Evolutionary conservation across 2,797 vertebrate species (phyloP), one percentile per base, ranked within the genome.

Genomic region (Sebastolobus altivelis): DNA sequence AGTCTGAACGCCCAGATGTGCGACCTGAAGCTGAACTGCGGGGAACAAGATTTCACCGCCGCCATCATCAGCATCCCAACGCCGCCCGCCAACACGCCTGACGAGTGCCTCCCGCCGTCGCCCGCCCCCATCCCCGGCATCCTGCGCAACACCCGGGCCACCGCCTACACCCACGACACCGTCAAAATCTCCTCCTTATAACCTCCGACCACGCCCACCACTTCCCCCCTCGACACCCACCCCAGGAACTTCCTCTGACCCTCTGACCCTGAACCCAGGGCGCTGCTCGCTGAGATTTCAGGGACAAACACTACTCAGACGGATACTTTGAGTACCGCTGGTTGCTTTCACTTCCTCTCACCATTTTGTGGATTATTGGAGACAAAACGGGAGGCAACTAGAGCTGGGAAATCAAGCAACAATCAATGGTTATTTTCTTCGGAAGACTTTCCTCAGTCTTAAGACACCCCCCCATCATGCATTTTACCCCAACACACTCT

Each of bases 51-150:
- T 81, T 97, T 96, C 87, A 96, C 96, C 1, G 97, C 97, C 0
- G 97, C 97, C 89, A 97, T 98, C 86, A 98, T 98, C 93, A 97
- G 97, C 94, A 98, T 97, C 87, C 97, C 97, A 9, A 98, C 97
- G 0, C 97, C 97, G 8, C 97, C 97, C 0, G 96, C 96, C 88
- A 98, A 97, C 94, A 96, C 96, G 0, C 97, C 97, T 0, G 97
- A 97, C 5, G 97, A 98, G 83, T 97, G 96, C 88, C 95, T 96
- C n/a, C 96, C 95, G 1, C 94, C 96, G 0, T 96, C 97, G 0
- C 97, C 96, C 1, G 93, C 95, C 8, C 93, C 92, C 77, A 87
- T 95, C 37, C 94, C 93, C 0, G 92, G 95, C 66, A 95, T 96
- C 81, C 91, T 97, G 83, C 96, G 96, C 91, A 97, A 97, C 93